Percentiles rank a stretch among this genome's conserved stretches.
These are phyloP conservation scores for Synergus umbraculus DNA, from an alignment of 2,888 invertebrate species.

Conservation along the genomic window DNA sequence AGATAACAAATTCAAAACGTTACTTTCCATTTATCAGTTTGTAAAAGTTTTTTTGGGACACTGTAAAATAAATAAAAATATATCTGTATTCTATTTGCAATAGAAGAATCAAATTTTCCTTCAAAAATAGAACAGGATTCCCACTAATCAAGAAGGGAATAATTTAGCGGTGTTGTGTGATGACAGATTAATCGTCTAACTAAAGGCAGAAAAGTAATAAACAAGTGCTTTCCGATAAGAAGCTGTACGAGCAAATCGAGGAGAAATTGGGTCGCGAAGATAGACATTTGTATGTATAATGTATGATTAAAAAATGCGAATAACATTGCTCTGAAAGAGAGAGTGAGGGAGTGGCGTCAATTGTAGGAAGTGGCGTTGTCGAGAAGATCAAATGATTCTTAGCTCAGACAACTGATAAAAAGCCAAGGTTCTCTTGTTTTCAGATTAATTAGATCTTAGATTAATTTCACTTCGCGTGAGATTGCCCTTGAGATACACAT, in stretches of 20 bases:
- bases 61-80: too few species aligned
- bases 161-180: background rate
- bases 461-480: too few species aligned
- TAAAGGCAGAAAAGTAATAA: background rate
- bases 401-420: background rate
- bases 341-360: background rate
- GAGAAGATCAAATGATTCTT: background rate
- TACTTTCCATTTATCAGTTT: too few species aligned
- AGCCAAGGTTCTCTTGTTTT: background rate
- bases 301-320: background rate
- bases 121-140: background rate
- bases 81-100: too few species aligned
- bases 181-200: background rate
- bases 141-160: background rate
- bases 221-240: conserved; percentile 8
- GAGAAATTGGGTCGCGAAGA: conserved; percentile 3
- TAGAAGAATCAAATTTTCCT: background rate
- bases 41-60: too few species aligned
- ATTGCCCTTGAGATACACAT: too few species aligned
- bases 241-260: background rate
- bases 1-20: too few species aligned
- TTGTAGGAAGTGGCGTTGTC: background rate
- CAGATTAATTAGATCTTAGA: background rate
- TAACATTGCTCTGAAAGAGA: conserved; percentile 3
- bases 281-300: background rate